Percentiles rank a stretch among this genome's conserved stretches.
Conservation (phyloP, 1,140 invertebrate species). For the Neelides sp. region DNA sequence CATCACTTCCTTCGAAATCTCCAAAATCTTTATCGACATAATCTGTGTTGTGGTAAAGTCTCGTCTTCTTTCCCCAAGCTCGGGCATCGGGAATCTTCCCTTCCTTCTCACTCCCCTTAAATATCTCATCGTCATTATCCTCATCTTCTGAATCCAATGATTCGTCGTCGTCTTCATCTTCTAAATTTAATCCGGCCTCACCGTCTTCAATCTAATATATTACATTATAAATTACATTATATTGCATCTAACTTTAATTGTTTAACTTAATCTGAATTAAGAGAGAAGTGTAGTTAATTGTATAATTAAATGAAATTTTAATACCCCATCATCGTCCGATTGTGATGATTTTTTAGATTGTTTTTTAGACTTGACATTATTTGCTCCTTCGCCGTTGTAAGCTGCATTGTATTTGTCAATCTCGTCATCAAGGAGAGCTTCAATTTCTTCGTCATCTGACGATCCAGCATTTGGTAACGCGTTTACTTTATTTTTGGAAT, state of each 20-base stretch:
- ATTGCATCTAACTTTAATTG: not conserved
- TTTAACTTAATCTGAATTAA: not conserved
- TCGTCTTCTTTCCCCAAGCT: constrained; percentile 73
- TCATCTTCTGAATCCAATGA: constrained; percentile 25
- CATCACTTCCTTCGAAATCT: constrained; percentile 54
- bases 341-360: not conserved
- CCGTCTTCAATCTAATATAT: not conserved
- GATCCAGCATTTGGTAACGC: constrained; percentile 14
- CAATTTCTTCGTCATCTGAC: constrained; percentile 21
- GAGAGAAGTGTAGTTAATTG: not conserved
- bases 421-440: constrained; percentile 27
- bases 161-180: not conserved
- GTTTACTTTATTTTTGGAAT: constrained; percentile 4
- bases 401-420: constrained; percentile 26
- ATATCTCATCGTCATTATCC: constrained; percentile 38
- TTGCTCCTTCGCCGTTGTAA: constrained; percentile 17
- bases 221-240: not conserved
- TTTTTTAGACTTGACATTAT: constrained; percentile 9
- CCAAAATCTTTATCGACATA: constrained; percentile 76
- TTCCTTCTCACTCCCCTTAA: constrained; percentile 58
- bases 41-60: constrained; percentile 68
- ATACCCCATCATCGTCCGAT: constrained; percentile 19
- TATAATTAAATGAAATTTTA: not conserved
- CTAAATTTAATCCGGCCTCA: no score
- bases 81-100: constrained; percentile 56